Conservation (phyloP, 2,888 invertebrate genomes). For the Ptilodon capucinus region DNA sequence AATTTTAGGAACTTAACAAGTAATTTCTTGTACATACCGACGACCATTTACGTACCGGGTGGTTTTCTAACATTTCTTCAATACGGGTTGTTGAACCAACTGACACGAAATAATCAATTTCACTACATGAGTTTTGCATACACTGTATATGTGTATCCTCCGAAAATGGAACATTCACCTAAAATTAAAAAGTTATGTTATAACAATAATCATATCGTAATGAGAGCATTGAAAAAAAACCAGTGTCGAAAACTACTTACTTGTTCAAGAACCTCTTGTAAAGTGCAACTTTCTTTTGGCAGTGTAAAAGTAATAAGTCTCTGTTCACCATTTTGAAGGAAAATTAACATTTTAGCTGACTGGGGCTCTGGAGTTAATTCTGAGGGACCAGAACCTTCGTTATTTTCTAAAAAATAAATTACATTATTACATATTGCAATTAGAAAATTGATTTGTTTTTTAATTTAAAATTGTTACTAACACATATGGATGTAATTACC, state of each 20-base stretch:
- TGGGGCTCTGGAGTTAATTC: constrained; percentile 80
- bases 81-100: constrained; percentile 83
- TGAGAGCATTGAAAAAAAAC: neutral
- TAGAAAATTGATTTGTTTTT: too few species aligned
- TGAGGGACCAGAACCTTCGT: constrained; percentile 64
- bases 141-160: constrained; percentile 88
- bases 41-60: constrained; percentile 62
- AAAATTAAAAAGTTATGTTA: constrained; percentile 32
- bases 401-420: constrained; percentile 56
- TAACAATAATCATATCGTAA: neutral
- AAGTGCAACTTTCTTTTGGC: constrained; percentile 91
- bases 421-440: neutral
- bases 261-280: constrained; percentile 91
- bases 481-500: too few species aligned
- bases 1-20: neutral
- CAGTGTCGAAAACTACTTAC: constrained; percentile 60
- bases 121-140: constrained; percentile 87
- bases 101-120: constrained; percentile 91
- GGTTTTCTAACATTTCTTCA: constrained; percentile 78
- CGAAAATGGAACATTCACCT: constrained; percentile 87
- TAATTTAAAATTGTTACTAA: too few species aligned
- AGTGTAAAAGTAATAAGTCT: constrained; percentile 91
- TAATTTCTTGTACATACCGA: too few species aligned
- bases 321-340: constrained; percentile 90
- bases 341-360: constrained; percentile 91